A percentile compares a stretch with the other conserved stretches of the same genome.
Evolutionary conservation across 2,113 vertebrate species (phyloP).

Genomic region (Rattus rattus): DNA sequence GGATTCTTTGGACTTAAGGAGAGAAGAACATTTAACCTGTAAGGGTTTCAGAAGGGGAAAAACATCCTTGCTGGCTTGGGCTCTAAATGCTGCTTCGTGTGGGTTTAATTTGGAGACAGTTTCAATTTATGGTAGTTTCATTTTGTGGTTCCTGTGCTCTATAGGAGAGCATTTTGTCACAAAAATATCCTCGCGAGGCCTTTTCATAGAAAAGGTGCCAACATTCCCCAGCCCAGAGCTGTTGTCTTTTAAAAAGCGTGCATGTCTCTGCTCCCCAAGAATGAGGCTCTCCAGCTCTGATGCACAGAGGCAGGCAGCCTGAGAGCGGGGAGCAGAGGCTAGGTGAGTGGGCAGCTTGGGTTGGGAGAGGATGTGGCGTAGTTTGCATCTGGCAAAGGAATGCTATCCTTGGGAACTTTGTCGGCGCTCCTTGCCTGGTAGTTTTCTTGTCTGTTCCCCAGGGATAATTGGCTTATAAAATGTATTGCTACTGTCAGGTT

Average conservation of each 20-base stretch:
- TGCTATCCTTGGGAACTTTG: constrained; percentile 62
- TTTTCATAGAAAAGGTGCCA: constrained; percentile 66
- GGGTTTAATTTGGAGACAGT: constrained; percentile 66
- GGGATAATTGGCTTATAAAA: constrained; percentile 58
- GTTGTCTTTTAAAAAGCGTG: constrained; percentile 68
- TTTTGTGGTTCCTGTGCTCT: constrained; percentile 43
- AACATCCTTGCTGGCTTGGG: not conserved
- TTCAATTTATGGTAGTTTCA: constrained; percentile 64
- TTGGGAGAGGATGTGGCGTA: constrained; percentile 69
- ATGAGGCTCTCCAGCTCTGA: constrained; percentile 31
- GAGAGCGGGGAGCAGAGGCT: not conserved
- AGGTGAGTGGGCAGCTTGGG: constrained; percentile 54
- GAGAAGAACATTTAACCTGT: constrained; percentile 29
- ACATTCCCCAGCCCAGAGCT: constrained; percentile 8
- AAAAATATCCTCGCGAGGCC: constrained; percentile 56
- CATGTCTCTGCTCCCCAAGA: constrained; percentile 11
- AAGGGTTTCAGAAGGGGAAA: constrained; percentile 48
- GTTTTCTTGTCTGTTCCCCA: constrained; percentile 55
- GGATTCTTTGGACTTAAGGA: not conserved
- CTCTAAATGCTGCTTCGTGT: constrained; percentile 24
- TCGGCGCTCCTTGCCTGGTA: constrained; percentile 40
- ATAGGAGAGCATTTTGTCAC: constrained; percentile 50
- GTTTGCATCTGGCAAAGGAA: constrained; percentile 65
- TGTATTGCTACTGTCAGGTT: constrained; percentile 63
- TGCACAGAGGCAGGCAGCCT: constrained; percentile 66